Conservation (phyloP, 1,140 invertebrate species). For the Drosophila pruinosa region DNA sequence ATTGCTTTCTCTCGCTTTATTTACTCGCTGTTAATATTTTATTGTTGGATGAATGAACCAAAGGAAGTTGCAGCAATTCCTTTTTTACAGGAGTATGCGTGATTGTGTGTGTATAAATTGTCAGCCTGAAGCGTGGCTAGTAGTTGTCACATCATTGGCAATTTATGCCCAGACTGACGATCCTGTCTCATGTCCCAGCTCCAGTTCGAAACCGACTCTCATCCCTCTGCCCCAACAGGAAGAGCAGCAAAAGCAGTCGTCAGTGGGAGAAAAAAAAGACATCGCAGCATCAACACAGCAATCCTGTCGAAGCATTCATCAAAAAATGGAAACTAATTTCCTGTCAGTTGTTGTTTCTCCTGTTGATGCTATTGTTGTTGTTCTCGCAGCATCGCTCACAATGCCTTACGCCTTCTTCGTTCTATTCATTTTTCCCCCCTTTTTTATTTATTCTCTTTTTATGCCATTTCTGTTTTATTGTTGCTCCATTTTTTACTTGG, state of each 20-base stretch:
- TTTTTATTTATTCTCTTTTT: conserved; percentile 22
- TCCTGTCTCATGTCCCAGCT: conserved; percentile 44
- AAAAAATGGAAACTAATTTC: conserved; percentile 83
- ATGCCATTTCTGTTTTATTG: conserved; percentile 74
- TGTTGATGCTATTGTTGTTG: conserved; percentile 25
- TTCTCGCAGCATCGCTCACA: conserved; percentile 46
- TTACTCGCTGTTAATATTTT: conserved; percentile 71
- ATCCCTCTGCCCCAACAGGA: conserved; percentile 40
- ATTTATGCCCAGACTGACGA: conserved; percentile 71
- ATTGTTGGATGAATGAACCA: conserved; percentile 67
- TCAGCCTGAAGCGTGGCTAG: conserved; percentile 70
- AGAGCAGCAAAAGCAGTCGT: conserved; percentile 26
- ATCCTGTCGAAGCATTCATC: conserved; percentile 82
- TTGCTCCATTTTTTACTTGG: conserved; percentile 74
- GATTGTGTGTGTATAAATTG: conserved; percentile 32
- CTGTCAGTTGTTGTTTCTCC: conserved; percentile 79
- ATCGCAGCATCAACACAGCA: conserved; percentile 60
- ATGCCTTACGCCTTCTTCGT: conserved; percentile 71
- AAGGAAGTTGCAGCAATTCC: conserved; percentile 70
- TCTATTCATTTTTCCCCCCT: conserved; percentile 43
- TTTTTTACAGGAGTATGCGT: conserved; percentile 12
- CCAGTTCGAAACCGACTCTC: background rate
- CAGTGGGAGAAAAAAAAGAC: conserved; percentile 39
- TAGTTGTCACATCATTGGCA: conserved; percentile 76
- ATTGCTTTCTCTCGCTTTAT: conserved; percentile 57